Base-by-base conservation (phyloP, 2,888 invertebrate genomes). In the Rhaphigaster nebulosa region DNA sequence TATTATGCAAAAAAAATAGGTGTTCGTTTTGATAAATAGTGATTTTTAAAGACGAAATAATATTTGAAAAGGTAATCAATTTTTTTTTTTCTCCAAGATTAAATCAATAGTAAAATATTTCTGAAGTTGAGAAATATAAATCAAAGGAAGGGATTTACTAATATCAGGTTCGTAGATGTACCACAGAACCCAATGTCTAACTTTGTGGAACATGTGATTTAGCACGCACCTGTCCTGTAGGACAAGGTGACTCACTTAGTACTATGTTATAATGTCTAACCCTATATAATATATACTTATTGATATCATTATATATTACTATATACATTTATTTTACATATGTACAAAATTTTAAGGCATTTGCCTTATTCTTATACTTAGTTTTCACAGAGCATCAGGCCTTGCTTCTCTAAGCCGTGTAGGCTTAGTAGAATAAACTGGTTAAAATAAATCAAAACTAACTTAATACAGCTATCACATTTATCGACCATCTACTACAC, bases 321-420 rank as follows among this genome's bases (percentile, higher is more conserved):
- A 38, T 76, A 34, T 76, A 76, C 70, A 38, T 76, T 29, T 76
- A 76, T 4, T 34, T 76, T 76, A 76, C 70, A 76, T 76, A 76
- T 76, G 38, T 76, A 38, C 70, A 76, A 29, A 10, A 23, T 76
- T 38, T 76, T 38, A 38, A 76, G 70, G 70, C 70, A 10, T 76
- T 76, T 20, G 23, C 70, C 70, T 76, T 76, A 34, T 76, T 20
- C 70, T 76, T 76, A 76, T 38, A 76, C 70, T 76, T 76, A 76
- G 70, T 76, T 18, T 76, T 76, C 70, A 76, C 70, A 76, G 70
- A 76, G 70, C 70, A 76, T 76, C 70, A 76, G 70, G 70, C 70
- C 70, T 76, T 76, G 70, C 38, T 76, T 76, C 70, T 76, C 70
- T 76, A 76, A 76, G 70, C 70, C 70, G 6, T 23, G 34, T 20